Base-by-base conservation (phyloP, 2,888 invertebrate genomes). In the Drosophila pseudotakahashii region DNA sequence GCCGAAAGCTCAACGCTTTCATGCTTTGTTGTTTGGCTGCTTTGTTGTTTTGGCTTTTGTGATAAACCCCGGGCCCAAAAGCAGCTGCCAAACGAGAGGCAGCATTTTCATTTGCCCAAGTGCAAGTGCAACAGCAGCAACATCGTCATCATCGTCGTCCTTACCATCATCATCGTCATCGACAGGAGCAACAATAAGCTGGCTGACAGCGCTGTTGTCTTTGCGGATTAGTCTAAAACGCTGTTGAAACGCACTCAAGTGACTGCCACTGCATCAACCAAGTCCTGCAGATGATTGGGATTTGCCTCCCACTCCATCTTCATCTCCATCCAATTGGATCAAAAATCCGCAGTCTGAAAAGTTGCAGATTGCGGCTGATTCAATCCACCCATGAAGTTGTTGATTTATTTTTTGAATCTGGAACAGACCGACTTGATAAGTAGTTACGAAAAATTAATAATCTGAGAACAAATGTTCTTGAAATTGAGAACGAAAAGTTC, bases 231-330 rank as follows among this genome's bases (percentile, higher is more conserved):
- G 77, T 59, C 52, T 77, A 59, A 73, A 82, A 75, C 67, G 71
- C 57, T 78, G 76, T 63, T 75, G 75, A 75, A 82, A 78, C 67
- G 80, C 81, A 85, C 80, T 82, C 82, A 79, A 82, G 82, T 79
- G 80, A 67, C 75, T 79, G 73, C 73, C 52, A 36, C 39, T 45
- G 44, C 54, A 67, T 73, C 45, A 32, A 32, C 6, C 14, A 13
- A 16, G 47, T 16, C 6, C 48, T 50, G 57, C 44, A 53, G 44
- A 42, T 64, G 72, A 67, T 79, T 81, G 55, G 34, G 54, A 30
- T 32, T 52, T 39, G 37, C 13, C 23, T 19, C 13, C 44, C 6
- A 3, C 19, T 19, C 5, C 7, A 37, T n/a, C 42, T 34, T 19
- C 32, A 34, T 34, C 42, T n/a, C n/a, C 26, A 10, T 14, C 3